These are phyloP conservation scores for Eriosoma lanigerum DNA, from an alignment of 1,140 invertebrate genomes.

Conservation along the genomic window DNA sequence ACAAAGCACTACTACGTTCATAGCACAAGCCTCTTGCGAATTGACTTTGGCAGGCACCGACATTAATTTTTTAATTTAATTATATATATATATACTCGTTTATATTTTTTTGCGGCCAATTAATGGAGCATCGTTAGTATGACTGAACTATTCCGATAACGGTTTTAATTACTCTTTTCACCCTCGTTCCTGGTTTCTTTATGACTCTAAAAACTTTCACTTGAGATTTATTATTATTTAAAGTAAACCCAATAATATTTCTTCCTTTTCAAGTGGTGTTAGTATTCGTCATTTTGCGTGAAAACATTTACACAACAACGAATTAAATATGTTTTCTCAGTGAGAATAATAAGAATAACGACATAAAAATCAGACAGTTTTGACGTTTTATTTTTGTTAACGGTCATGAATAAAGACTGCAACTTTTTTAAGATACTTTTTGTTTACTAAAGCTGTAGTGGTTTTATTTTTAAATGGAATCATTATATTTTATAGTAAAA, in stretches of 20 bases:
- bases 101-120: conserved; percentile 32
- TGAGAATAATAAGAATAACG: too few relatives aligned
- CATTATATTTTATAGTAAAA: not conserved
- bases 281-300: not conserved
- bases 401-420: not conserved
- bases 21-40: conserved; percentile 5
- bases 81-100: too few relatives aligned
- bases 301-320: conserved; percentile 10
- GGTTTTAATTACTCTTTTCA: conserved; percentile 46
- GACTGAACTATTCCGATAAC: conserved; percentile 49
- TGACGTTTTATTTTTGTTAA: conserved; percentile 28
- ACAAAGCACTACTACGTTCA: not conserved
- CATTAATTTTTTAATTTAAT: conserved; percentile 2
- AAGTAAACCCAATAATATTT: conserved; percentile 44
- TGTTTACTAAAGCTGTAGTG: not conserved
- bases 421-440: conserved; percentile 21
- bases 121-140: conserved; percentile 39
- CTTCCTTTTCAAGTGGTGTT: not conserved
- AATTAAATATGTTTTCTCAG: conserved; percentile 17
- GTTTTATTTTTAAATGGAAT: not conserved
- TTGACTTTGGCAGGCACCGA: not conserved
- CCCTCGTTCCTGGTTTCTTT: conserved; percentile 21
- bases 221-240: conserved; percentile 31
- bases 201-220: conserved; percentile 17
- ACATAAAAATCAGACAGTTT: conserved; percentile 32